Percentiles rank a stretch among this genome's conserved stretches.
Evolutionary conservation across 2,888 invertebrate genomes (phyloP).

Genomic region (Sturmia bella): DNA sequence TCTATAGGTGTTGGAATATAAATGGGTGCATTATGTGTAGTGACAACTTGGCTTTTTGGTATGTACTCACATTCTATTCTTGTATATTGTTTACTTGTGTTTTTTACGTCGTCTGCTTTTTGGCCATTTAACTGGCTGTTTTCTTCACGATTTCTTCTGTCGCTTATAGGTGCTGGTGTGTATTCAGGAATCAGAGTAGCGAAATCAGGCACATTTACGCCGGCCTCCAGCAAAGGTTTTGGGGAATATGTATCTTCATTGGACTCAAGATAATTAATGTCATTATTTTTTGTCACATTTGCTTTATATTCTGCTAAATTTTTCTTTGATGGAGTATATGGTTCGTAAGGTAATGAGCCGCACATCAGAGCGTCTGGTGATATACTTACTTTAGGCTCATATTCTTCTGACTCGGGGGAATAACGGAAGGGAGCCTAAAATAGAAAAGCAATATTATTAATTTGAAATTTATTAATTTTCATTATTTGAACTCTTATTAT

Average conservation of each 20-base stretch:
- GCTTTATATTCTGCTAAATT: background rate
- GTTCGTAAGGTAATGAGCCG: conserved; percentile 39
- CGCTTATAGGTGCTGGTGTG: conserved; percentile 28
- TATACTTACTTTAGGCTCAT: conserved; percentile 40
- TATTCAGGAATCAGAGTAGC: conserved; percentile 12
- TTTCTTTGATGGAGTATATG: conserved; percentile 64
- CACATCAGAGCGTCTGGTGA: conserved; percentile 24
- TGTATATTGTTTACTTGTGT: conserved; percentile 18
- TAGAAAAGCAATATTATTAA: too few relatives aligned
- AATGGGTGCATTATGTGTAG: background rate
- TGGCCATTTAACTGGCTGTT: background rate
- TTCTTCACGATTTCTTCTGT: background rate
- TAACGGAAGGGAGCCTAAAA: conserved; percentile 14
- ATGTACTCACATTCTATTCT: conserved; percentile 27
- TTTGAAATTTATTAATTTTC: too few relatives aligned
- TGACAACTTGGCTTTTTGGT: conserved; percentile 34
- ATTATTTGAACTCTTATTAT: too few relatives aligned
- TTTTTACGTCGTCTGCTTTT: conserved; percentile 15
- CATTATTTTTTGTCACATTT: conserved; percentile 15
- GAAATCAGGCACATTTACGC: background rate
- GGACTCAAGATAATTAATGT: conserved; percentile 14
- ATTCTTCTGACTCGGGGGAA: conserved; percentile 41
- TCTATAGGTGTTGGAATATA: conserved; percentile 49
- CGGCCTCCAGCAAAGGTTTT: conserved; percentile 3
- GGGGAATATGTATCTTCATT: conserved; percentile 64